Evolutionary conservation across 2,797 vertebrate genomes (phyloP).

Genomic region (Channa striata): DNA sequence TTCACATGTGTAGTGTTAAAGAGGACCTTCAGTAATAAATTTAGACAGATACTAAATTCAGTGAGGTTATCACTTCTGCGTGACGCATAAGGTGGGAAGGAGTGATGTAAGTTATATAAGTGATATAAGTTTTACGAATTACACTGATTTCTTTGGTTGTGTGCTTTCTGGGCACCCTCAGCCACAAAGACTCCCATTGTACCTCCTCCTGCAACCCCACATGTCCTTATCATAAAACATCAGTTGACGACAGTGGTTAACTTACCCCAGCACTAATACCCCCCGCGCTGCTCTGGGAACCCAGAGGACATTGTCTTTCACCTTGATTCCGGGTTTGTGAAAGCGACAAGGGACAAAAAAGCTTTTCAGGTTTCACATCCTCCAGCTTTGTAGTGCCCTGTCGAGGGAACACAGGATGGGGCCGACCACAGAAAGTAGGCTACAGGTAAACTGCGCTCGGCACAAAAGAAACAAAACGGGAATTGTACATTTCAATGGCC

Average conservation of each 20-base stretch:
- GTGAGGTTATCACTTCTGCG: constrained; percentile 22
- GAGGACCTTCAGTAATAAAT: constrained; percentile 19
- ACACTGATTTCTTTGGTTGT: constrained; percentile 53
- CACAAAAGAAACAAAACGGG: constrained; percentile 81
- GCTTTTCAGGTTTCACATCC: constrained; percentile 72
- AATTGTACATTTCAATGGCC: constrained; percentile 78
- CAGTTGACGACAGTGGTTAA: constrained; percentile 74
- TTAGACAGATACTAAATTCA: constrained; percentile 5
- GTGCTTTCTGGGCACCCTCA: constrained; percentile 36
- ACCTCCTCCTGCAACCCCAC: constrained; percentile 36
- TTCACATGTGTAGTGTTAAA: constrained; percentile 35
- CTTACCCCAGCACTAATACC: constrained; percentile 61
- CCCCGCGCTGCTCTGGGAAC: constrained; percentile 78
- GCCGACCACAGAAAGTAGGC: constrained; percentile 57
- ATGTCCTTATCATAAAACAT: constrained; percentile 77
- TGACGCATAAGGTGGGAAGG: constrained; percentile 27
- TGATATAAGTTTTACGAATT: constrained; percentile 50
- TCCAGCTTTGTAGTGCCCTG: constrained; percentile 68
- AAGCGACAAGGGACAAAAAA: constrained; percentile 70
- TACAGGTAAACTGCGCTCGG: constrained; percentile 71
- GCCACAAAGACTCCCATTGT: constrained; percentile 80
- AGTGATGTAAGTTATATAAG: constrained; percentile 57
- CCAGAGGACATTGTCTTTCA: constrained; percentile 70
- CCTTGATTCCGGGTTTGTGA: constrained; percentile 68
- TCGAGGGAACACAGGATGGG: constrained; percentile 58